Evolutionary conservation across 2,888 invertebrate genomes (phyloP), one percentile per base, ranked within the genome.

Genomic region (Hypena proboscidalis): DNA sequence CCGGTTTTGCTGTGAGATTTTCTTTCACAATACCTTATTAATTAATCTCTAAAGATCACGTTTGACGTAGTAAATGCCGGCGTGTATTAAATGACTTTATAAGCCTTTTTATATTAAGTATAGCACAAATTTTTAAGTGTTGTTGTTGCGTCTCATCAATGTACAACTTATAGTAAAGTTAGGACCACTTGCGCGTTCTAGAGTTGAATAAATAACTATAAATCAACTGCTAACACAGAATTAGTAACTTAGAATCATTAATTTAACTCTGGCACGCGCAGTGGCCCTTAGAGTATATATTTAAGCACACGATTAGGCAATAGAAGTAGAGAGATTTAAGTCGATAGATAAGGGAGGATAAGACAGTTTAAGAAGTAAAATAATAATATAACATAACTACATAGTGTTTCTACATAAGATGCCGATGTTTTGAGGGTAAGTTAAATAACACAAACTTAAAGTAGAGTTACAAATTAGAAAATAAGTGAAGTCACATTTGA

Each of bases 1-100:
- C 3, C 3, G 3, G 17, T 3, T 17, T 17, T 17, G 5, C 17
- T 17, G 5, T 4, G 17, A 3, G 3, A 4, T 17, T 17, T 3
- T 5, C 17, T 4, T 4, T 3, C 17, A 23, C 10, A 10, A 9
- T 23, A 4, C 23, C 23, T 23, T 23, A 9, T 8, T 11, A 13
- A 25, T 36, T 14, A 21, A 21, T 23, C 33, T 9, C 23, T 27
- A 39, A 15, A 3, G 25, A 19, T 34, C 46, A 58, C 35, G 25
- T 56, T 38, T 51, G 15, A 55, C 39, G 40, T 31, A 46, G 31
- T 36, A 57, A 47, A 49, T 53, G 41, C 33, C 10, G n/a, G 20
- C 49, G 53, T 48, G 48, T 49, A 26, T 9, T 5, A 25, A 36
- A 29, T 19, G 37, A 46, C 38, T 53, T 48, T 22, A 23, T 6